phyloP scores from a whole-genome alignment of 1,140 invertebrate genomes.

The honey bee (Apis mellifera) region DNA sequence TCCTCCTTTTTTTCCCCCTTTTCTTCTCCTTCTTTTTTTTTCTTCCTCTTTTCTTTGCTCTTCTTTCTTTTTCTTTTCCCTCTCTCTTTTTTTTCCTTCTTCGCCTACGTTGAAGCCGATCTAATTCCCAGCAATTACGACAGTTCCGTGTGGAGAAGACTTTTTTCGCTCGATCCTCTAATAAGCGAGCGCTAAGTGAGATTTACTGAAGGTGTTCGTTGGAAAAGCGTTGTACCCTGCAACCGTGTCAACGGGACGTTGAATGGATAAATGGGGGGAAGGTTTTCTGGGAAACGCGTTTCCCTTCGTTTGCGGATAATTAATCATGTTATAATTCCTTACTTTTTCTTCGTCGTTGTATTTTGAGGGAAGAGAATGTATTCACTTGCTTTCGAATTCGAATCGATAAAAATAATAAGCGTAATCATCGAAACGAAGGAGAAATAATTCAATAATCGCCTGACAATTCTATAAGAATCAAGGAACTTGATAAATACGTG shows the following conservation, averaged over 20 bases:
- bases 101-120: conserved; percentile 37
- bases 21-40: neutral
- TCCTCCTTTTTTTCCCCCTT: neutral
- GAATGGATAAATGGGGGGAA: neutral
- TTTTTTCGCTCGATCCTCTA: conserved; percentile 19
- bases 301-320: neutral
- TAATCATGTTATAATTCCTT: neutral
- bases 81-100: neutral
- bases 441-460: no score
- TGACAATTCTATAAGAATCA: no score
- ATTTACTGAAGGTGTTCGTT: conserved; percentile 48
- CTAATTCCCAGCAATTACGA: conserved; percentile 61
- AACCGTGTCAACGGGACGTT: neutral
- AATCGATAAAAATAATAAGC: neutral
- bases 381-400: no score
- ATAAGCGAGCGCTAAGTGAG: conserved; percentile 49
- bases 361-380: no score
- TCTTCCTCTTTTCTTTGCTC: neutral
- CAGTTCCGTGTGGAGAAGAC: neutral
- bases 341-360: no score
- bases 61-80: neutral
- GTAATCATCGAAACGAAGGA: no score
- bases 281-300: no score
- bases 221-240: conserved; percentile 1
- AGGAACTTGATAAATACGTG: conserved; percentile 5